Conservation (phyloP, 92 coral and sea anemone genomes). For the Meandrina meandrites region DNA sequence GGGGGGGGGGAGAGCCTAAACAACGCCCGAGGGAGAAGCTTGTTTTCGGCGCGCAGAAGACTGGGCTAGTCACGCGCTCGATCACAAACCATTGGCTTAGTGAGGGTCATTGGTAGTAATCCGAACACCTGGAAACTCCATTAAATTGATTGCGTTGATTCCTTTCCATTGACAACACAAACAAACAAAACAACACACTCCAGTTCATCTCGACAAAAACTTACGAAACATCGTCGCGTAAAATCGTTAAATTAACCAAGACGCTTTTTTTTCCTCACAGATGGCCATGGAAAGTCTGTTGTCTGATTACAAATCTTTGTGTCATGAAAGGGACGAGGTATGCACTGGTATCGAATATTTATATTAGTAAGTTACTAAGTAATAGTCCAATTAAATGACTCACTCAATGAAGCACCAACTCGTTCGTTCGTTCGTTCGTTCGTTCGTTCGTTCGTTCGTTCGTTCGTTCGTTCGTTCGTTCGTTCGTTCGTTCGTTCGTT, state of each 20-base stretch:
- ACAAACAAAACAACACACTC: too few species aligned
- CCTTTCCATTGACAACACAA: neutral
- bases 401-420: too few species aligned
- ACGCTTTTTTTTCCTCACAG: constrained; percentile 35
- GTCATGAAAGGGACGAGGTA: constrained; percentile 92
- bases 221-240: neutral
- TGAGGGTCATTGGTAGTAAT: neutral
- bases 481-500: too few species aligned
- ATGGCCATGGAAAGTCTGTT: constrained; percentile 75
- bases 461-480: too few species aligned
- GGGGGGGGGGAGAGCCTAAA: too few species aligned
- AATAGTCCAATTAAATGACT: neutral
- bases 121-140: neutral
- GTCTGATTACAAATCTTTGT: constrained; percentile 75
- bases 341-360: neutral
- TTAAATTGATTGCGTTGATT: neutral
- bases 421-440: too few species aligned
- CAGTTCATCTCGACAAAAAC: too few species aligned
- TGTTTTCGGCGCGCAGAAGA: too few species aligned
- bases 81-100: neutral
- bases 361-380: neutral
- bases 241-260: neutral
- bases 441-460: too few species aligned
- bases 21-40: too few species aligned
- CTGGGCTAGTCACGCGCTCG: neutral